Conservation (phyloP, 1,140 invertebrate species). For the Reticulitermes speratus region DNA sequence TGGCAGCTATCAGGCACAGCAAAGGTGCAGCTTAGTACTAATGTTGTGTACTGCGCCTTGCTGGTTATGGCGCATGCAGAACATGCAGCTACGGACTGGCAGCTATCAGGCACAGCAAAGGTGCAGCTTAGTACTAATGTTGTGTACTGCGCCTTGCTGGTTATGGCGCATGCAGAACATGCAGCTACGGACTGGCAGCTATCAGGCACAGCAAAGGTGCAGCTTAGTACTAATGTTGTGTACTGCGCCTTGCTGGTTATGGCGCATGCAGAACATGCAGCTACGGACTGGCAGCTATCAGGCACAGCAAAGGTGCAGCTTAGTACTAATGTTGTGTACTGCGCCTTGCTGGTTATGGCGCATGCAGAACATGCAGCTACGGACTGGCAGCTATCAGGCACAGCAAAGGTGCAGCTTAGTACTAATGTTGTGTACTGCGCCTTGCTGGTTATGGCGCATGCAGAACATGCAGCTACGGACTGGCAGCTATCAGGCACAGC, state of each 20-base stretch:
- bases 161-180: background rate
- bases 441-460: background rate
- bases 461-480: background rate
- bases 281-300: background rate
- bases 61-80: background rate
- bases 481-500: background rate
- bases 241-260: background rate
- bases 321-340: background rate
- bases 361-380: background rate
- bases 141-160: background rate
- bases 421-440: background rate
- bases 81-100: background rate
- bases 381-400: background rate
- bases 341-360: background rate
- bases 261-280: background rate
- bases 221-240: background rate
- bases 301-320: too few relatives aligned
- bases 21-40: background rate
- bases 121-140: background rate
- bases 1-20: background rate
- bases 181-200: background rate
- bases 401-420: too few relatives aligned
- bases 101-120: background rate
- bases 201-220: too few relatives aligned
- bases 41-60: background rate